phyloP scores from a whole-genome alignment of 2,797 vertebrate species.

The Megalops cyprinoides region DNA sequence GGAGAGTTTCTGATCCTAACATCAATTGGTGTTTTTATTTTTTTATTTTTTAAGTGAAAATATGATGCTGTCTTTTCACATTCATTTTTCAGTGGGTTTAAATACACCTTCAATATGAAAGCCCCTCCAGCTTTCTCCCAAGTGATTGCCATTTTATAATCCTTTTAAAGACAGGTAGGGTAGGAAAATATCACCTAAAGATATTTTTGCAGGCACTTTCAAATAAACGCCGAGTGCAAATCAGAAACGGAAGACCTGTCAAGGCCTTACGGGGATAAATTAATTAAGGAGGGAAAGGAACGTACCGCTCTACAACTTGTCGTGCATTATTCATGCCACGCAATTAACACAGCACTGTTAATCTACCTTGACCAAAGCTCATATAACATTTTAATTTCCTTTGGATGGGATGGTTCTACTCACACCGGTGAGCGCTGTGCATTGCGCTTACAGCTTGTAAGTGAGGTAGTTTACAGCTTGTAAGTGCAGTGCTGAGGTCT shows the following conservation, averaged over 20 bases:
- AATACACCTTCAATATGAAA: not conserved
- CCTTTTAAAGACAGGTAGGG: not conserved
- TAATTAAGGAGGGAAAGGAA: not conserved
- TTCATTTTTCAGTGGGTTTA: not conserved
- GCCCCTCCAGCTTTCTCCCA: not conserved
- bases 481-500: no score
- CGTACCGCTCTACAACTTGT: not conserved
- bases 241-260: not conserved
- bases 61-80: not conserved
- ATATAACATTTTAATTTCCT: not conserved
- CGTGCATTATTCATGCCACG: no score
- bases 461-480: no score
- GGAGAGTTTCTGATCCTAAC: conserved; percentile 7
- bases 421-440: not conserved
- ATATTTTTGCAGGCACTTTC: not conserved
- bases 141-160: conserved; percentile 4
- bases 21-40: not conserved
- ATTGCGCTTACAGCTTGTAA: not conserved
- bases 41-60: not conserved
- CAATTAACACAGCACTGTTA: conserved; percentile 1
- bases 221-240: not conserved
- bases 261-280: not conserved
- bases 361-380: not conserved
- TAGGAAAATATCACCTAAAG: not conserved
- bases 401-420: not conserved